These are phyloP conservation scores for Myocastor coypus DNA, from an alignment of 2,113 vertebrate genomes.

Conservation along the genomic window DNA sequence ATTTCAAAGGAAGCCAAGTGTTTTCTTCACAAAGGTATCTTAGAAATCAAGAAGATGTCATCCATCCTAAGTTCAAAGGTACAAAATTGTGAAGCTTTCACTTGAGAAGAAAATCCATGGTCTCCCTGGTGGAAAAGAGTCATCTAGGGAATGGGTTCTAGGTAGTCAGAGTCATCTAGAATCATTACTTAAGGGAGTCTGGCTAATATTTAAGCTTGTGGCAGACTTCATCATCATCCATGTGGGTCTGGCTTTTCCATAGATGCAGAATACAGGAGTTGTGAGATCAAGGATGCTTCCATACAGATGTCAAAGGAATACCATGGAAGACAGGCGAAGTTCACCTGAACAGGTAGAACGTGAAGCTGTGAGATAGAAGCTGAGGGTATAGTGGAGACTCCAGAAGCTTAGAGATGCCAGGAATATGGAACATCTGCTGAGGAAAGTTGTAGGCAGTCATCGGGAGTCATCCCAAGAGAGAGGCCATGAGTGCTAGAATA, in stretches of 20 bases:
- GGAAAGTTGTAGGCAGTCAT: background rate
- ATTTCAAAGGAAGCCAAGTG: background rate
- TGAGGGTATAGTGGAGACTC: background rate
- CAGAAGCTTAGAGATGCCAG: background rate
- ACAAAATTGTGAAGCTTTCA: background rate
- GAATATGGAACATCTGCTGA: background rate
- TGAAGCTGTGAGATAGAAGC: background rate
- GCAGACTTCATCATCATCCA: background rate
- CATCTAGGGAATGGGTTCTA: background rate
- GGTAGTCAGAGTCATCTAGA: background rate
- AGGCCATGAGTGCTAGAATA: background rate
- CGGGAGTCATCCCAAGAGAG: background rate
- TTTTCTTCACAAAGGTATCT: background rate
- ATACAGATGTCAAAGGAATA: background rate
- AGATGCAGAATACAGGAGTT: background rate
- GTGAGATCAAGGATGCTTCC: background rate
- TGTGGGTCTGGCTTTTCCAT: background rate
- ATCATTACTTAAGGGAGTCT: background rate
- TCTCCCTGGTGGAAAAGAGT: background rate
- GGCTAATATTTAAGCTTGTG: background rate
- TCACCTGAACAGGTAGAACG: background rate
- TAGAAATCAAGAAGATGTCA: background rate
- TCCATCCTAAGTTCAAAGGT: background rate
- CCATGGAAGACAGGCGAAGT: background rate
- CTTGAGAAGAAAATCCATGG: background rate